Evolutionary conservation across 2,888 invertebrate species (phyloP), one percentile per base, ranked within the genome.

Genomic region (Rapana venosa): DNA sequence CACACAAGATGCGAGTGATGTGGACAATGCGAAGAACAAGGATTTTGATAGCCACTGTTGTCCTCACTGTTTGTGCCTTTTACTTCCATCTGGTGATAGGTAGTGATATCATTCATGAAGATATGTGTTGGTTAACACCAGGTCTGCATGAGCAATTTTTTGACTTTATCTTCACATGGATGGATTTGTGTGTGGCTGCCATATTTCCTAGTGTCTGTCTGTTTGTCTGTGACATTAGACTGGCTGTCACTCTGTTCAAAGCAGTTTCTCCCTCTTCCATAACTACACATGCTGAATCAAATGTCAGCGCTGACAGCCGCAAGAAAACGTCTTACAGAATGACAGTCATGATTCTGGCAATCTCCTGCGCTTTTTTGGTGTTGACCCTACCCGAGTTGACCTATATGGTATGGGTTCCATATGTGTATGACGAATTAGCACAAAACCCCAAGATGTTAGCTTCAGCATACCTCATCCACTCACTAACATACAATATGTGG

Each of bases 371-470:
- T 1, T 77, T 77, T 32, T 15, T 77, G 77, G 17, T 77, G 13
- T 32, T 77, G 32, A 77, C 77, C 32, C 77, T 77, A 32, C 77
- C 77, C 35, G 35, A 83, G 66, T 88, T 83, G 17, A 83, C 8
- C 47, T 47, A 47, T 47, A 47, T 47, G 4, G 8, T 47, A 47
- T 47, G 47, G 47, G 47, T 47, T 47, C 47, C 47, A 8, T 47
- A 47, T 47, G 47, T 47, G 47, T 47, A 47, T 8, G 47, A 47
- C 2, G 47, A 47, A 2, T 47, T 47, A 47, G 8, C 47, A 47
- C 8, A 47, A 5, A 47, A 47, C 47, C 47, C 47, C 47, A 47
- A 47, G 47, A 8, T 8, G 47, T 47, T 47, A 47, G 47, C 47
- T 47, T 47, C 47, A 47, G 47, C 47, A 47, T 47, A 47, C 47